Evolutionary conservation across 2,888 invertebrate species (phyloP), one percentile per base, ranked within the genome.

Genomic region (Periphyllus acericola): DNA sequence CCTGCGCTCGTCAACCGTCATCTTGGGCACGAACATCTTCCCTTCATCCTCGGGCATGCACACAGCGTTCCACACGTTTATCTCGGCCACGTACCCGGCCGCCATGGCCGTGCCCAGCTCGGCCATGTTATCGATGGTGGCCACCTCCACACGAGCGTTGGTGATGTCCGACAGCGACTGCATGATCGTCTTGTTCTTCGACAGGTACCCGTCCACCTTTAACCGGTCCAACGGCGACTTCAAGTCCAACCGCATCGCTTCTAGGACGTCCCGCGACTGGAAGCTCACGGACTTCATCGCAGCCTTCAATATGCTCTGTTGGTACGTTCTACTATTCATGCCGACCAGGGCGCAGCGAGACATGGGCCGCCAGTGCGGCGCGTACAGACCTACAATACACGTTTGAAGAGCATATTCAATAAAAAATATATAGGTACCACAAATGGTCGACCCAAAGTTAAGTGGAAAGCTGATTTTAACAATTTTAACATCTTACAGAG

Each of bases 331-430:
- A 96, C 91, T 97, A 1, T 97, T 96, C 89, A 99, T 94, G 0
- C 98, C 98, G 91, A 97, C 97, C 90, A 99, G 96, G 0, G 96
- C 95, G 79, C 98, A 11, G 5, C 98, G 93, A 0, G 99, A 99
- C 92, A 98, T 97, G 91, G 97, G 95, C 90, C 97, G 94, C 99
- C 99, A 99, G 91, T 99, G 97, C 0, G 99, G 99, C 36, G 99
- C 99, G 92, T 98, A 99, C 0, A 99, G 92, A 0, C 99, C 86
- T 80, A 36, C 1, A 46, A 46, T 46, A 36, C 6, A n/a, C n/a
- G n/a, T n/a, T n/a, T n/a, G n/a, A n/a, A n/a, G n/a, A n/a, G n/a
- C n/a, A n/a, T n/a, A n/a, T n/a, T n/a, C n/a, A n/a, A n/a, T n/a
- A n/a, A n/a, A n/a, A n/a, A n/a, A n/a, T n/a, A n/a, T n/a, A n/a